phyloP scores from a whole-genome alignment of 2,113 vertebrate genomes.

The Percina caprodes region DNA sequence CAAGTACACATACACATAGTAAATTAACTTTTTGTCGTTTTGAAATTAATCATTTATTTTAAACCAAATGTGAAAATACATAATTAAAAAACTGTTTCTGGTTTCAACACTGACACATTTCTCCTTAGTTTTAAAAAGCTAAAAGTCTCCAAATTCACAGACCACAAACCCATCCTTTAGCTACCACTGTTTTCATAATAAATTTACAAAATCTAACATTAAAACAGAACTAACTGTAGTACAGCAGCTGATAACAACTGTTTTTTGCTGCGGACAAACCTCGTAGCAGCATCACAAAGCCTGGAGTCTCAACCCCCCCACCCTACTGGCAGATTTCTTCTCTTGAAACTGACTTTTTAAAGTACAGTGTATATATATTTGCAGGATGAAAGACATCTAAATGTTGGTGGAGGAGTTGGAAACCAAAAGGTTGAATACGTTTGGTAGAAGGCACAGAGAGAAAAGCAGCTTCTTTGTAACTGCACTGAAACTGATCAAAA shows the following conservation, averaged over 20 bases:
- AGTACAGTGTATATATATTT: too few relatives aligned
- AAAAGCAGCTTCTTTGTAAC: neutral
- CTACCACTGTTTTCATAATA: neutral
- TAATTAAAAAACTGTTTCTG: neutral
- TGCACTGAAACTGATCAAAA: neutral
- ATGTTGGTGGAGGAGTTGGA: too few relatives aligned
- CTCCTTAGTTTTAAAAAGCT: neutral
- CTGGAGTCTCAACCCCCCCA: neutral
- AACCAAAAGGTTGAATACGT: neutral
- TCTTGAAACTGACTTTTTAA: neutral
- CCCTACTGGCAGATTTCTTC: neutral
- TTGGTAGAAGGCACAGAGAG: slow-evolving; percentile 30
- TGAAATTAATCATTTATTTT: slow-evolving; percentile 32
- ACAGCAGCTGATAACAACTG: neutral
- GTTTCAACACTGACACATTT: neutral
- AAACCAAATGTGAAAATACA: slow-evolving; percentile 41
- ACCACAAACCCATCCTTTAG: neutral
- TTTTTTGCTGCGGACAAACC: neutral
- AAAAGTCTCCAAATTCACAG: neutral
- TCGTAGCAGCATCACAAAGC: slow-evolving; percentile 10
- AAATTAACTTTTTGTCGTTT: too few relatives aligned
- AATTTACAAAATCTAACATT: neutral
- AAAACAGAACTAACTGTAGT: too few relatives aligned
- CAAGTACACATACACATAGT: too few relatives aligned
- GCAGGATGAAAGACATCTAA: neutral